These are phyloP conservation scores for Corythoichthys haematopterus DNA, from an alignment of 2,113 vertebrate genomes.

Conservation along the genomic window DNA sequence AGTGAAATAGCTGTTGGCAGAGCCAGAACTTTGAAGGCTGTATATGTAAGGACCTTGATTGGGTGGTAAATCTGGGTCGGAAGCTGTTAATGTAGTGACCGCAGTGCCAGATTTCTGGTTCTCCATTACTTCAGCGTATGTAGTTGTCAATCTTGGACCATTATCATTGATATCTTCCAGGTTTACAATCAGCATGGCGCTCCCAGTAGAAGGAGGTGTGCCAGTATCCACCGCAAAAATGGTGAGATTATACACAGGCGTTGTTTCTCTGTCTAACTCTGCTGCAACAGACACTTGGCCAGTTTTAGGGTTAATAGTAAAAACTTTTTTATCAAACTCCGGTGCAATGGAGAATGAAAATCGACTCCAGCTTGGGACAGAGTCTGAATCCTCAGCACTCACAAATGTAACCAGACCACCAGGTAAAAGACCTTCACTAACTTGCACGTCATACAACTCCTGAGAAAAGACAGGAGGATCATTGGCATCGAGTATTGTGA, in stretches of 20 bases:
- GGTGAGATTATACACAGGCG: conserved; percentile 86
- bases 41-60: conserved; percentile 93
- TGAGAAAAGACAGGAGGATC: conserved; percentile 90
- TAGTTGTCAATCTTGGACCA: conserved; percentile 79
- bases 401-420: conserved; percentile 92
- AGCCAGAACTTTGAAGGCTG: conserved; percentile 82
- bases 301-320: conserved; percentile 88
- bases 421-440: conserved; percentile 86
- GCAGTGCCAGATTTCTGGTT: conserved; percentile 83
- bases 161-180: conserved; percentile 97
- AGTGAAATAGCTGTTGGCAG: conserved; percentile 85
- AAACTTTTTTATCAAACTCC: conserved; percentile 80
- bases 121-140: conserved; percentile 86
- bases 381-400: conserved; percentile 93
- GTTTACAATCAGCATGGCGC: conserved; percentile 82
- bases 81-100: conserved; percentile 80
- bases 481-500: conserved; percentile 92
- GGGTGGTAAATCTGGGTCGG: conserved; percentile 87
- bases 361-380: conserved; percentile 93
- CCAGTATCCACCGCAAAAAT: conserved; percentile 89
- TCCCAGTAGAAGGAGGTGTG: conserved; percentile 84
- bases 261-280: conserved; percentile 84
- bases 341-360: conserved; percentile 88
- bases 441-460: conserved; percentile 79
- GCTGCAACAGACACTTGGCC: conserved; percentile 91